Percentiles rank a stretch among this genome's conserved stretches.
phyloP scores from a whole-genome alignment of 2,888 invertebrate species.

The Eupithecia centaureata region DNA sequence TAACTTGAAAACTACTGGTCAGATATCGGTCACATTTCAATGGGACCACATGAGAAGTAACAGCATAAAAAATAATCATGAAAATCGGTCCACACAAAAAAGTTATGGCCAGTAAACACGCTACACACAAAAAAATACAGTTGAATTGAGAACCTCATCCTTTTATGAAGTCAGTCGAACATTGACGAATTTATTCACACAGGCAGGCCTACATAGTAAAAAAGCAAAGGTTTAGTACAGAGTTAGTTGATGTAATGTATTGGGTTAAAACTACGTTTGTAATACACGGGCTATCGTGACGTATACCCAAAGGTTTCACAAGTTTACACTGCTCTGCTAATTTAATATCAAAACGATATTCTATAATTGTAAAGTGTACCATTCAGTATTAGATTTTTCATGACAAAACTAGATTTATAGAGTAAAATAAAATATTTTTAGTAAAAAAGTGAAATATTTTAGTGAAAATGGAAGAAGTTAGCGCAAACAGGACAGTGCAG shows the following conservation, averaged over 20 bases:
- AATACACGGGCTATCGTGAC: neutral
- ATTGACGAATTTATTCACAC: neutral
- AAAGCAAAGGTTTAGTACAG: too few relatives aligned
- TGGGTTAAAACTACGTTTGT: neutral
- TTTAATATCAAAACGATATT: slow-evolving; percentile 37
- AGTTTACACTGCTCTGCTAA: slow-evolving; percentile 44
- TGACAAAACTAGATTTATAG: slow-evolving; percentile 15
- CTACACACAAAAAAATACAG: too few relatives aligned
- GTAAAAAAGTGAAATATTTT: neutral
- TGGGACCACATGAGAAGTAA: too few relatives aligned
- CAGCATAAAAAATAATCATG: too few relatives aligned
- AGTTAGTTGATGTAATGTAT: neutral
- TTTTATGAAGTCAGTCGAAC: too few relatives aligned
- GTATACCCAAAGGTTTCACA: slow-evolving; percentile 31
- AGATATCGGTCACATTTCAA: too few relatives aligned
- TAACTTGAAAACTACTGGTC: too few relatives aligned
- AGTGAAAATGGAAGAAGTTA: slow-evolving; percentile 43
- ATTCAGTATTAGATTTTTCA: slow-evolving; percentile 24
- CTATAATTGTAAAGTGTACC: slow-evolving; percentile 13
- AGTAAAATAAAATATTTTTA: neutral
- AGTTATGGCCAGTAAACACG: too few relatives aligned
- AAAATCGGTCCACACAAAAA: too few relatives aligned
- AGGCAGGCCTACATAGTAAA: too few relatives aligned
- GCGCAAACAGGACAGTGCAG: slow-evolving; percentile 46
- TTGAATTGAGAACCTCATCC: too few relatives aligned